Evolutionary conservation across 1,140 invertebrate genomes (phyloP).

Genomic region (Callitettix versicolor): DNA sequence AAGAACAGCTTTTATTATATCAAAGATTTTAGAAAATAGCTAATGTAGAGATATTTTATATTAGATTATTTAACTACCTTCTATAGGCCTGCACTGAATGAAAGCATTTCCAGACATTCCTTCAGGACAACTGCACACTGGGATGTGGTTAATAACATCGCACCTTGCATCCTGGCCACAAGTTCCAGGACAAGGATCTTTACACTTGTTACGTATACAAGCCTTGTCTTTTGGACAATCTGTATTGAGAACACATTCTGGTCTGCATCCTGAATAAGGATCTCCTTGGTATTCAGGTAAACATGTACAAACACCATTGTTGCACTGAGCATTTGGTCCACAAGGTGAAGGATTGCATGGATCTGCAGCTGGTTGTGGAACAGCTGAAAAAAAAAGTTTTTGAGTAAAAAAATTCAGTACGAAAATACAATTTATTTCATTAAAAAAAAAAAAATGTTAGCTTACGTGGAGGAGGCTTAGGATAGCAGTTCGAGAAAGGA

Average conservation of each 20-base stretch:
- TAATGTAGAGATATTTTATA: no score
- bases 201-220: constrained; percentile 61
- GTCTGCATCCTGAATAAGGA: constrained; percentile 58
- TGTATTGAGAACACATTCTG: constrained; percentile 57
- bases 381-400: constrained; percentile 22
- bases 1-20: no score
- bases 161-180: constrained; percentile 57
- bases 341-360: constrained; percentile 49
- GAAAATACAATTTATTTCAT: constrained; percentile 2
- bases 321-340: constrained; percentile 51
- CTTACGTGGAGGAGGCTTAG: constrained; percentile 35
- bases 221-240: constrained; percentile 58
- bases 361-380: constrained; percentile 22
- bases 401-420: constrained; percentile 3
- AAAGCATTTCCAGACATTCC: constrained; percentile 37
- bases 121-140: constrained; percentile 56
- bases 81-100: constrained; percentile 33
- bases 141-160: constrained; percentile 54
- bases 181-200: constrained; percentile 53
- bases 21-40: no score
- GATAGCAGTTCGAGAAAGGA: constrained; percentile 44
- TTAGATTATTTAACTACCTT: no score
- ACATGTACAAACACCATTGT: constrained; percentile 55
- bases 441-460: constrained; percentile 28
- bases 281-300: constrained; percentile 56